These are phyloP conservation scores for Premnoplex brunnescens DNA, from an alignment of 2,797 vertebrate species.

Conservation along the genomic window DNA sequence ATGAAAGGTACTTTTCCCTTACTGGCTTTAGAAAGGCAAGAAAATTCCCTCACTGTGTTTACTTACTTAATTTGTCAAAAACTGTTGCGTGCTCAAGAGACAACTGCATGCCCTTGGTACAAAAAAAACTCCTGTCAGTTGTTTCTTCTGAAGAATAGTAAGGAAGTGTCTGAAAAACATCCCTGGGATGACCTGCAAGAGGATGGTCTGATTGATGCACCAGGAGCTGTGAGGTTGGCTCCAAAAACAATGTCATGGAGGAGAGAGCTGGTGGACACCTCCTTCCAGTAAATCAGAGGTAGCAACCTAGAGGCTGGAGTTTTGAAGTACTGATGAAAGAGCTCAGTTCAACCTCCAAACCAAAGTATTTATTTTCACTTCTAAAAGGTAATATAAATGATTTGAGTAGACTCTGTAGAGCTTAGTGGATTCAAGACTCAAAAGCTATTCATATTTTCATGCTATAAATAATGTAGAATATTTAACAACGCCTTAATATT, in stretches of 20 bases:
- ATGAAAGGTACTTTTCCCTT: background rate
- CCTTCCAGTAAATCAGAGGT: background rate
- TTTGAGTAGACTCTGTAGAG: background rate
- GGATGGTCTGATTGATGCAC: background rate
- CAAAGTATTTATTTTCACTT: background rate
- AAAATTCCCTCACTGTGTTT: background rate
- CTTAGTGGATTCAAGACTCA: constrained; percentile 2
- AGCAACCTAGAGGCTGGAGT: background rate
- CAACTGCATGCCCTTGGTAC: background rate
- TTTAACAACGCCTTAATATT: constrained; percentile 62
- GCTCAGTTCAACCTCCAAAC: background rate
- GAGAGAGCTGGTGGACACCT: background rate
- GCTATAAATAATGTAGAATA: constrained; percentile 60
- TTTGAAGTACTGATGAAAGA: background rate
- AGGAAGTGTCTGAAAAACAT: background rate
- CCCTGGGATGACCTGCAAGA: fast-evolving
- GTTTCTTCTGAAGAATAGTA: background rate
- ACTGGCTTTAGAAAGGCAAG: background rate
- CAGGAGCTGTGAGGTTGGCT: background rate
- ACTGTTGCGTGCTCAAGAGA: background rate
- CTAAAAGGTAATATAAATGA: constrained; percentile 5
- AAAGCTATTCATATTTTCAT: constrained; percentile 32
- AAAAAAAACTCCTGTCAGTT: background rate
- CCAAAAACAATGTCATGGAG: background rate
- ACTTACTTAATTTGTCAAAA: background rate